These are phyloP conservation scores for Isaurus tuberculatus DNA, from an alignment of 92 coral and sea anemone genomes.

Conservation along the genomic window DNA sequence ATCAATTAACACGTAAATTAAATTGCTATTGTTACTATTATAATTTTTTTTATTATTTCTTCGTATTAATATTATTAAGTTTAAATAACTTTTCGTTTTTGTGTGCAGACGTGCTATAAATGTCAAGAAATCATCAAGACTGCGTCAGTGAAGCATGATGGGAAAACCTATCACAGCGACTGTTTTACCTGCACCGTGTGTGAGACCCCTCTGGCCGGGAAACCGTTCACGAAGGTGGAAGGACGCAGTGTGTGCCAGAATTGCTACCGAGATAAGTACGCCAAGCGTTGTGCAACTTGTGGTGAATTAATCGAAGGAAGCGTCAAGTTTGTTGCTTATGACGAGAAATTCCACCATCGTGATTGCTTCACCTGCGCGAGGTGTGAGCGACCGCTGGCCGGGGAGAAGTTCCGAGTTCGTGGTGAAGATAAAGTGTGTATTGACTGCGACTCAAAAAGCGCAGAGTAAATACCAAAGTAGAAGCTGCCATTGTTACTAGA, in stretches of 20 bases:
- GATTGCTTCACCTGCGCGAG: slow-evolving; percentile 96
- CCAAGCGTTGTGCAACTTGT: slow-evolving; percentile 88
- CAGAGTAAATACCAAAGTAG: not conserved
- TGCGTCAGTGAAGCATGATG: slow-evolving; percentile 88
- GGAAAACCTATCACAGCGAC: slow-evolving; percentile 81
- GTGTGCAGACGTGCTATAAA: slow-evolving; percentile 74
- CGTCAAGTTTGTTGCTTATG: slow-evolving; percentile 97
- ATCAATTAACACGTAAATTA: too few relatives aligned
- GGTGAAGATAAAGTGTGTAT: slow-evolving; percentile 83
- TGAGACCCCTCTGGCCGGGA: slow-evolving; percentile 88
- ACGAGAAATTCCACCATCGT: slow-evolving; percentile 88
- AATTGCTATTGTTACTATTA: too few relatives aligned
- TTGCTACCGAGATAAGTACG: slow-evolving; percentile 90
- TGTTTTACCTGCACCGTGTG: slow-evolving; percentile 89
- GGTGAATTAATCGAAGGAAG: slow-evolving; percentile 88
- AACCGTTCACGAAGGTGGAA: slow-evolving; percentile 93
- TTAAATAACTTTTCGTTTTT: not conserved
- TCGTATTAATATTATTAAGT: too few relatives aligned
- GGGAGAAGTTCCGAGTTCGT: slow-evolving; percentile 89
- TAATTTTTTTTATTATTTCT: too few relatives aligned
- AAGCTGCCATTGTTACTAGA: not conserved
- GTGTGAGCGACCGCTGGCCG: slow-evolving; percentile 83
- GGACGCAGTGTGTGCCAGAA: slow-evolving; percentile 85
- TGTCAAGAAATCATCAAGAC: slow-evolving; percentile 87
- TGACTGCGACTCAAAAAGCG: slow-evolving; percentile 60